phyloP scores from a whole-genome alignment of 1,140 invertebrate genomes.

The Drosophila mayri region DNA sequence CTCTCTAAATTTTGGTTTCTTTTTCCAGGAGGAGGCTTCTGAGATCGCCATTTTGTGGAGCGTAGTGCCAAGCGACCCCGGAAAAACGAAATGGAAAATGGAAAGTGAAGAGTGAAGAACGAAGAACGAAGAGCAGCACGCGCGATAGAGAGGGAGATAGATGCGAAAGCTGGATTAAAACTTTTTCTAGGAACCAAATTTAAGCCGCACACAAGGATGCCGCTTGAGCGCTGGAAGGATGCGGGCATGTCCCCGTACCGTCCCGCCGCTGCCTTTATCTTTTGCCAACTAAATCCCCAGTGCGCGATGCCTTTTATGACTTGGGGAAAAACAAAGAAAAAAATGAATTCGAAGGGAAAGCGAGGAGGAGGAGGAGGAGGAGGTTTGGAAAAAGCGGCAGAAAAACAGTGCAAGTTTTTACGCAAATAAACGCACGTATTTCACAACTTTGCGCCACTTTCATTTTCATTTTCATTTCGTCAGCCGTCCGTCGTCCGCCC shows the following conservation, averaged over 20 bases:
- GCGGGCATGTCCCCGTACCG: constrained; percentile 22
- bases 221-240: constrained; percentile 14
- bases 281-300: constrained; percentile 64
- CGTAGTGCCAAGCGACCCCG: constrained; percentile 27
- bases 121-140: neutral
- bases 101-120: neutral
- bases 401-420: constrained; percentile 66
- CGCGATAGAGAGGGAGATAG: constrained; percentile 27
- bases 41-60: constrained; percentile 5
- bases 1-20: neutral
- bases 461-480: constrained; percentile 53
- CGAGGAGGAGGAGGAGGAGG: neutral
- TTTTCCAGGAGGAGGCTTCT: too few species aligned
- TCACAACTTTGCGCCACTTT: constrained; percentile 80
- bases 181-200: constrained; percentile 75
- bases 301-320: constrained; percentile 58
- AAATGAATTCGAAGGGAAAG: neutral
- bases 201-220: constrained; percentile 68
- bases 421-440: constrained; percentile 82
- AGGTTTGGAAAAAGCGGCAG: constrained; percentile 3
- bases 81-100: neutral
- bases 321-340: constrained; percentile 6
- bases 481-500: constrained; percentile 1
- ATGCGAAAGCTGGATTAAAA: constrained; percentile 78
- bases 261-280: constrained; percentile 36